Base-by-base conservation (phyloP, 2,113 vertebrate species). In the Pachycephala philippinensis region DNA sequence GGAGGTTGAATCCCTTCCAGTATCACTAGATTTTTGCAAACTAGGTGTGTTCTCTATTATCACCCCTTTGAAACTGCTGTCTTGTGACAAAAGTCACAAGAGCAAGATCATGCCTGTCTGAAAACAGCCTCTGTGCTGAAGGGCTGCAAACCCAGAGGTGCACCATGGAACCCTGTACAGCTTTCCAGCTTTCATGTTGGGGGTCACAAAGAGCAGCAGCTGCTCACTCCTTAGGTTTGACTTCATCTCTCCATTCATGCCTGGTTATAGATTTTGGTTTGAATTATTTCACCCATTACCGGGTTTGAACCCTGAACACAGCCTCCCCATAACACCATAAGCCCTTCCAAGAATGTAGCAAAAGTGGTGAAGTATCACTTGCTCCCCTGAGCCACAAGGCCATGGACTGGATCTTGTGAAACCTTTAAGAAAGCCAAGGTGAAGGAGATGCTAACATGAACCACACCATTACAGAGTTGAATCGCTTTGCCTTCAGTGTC, bases 151-250 rank as follows among this genome's bases (percentile, higher is more conserved):
- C 26, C 26, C 49, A 70, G 17, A 57, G 45, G 42, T 13, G n/a
- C 31, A n/a, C 27, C 3, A 2, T 2, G 13, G 22, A 79, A 7
- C 33, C 23, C 30, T 1, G 1, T 9, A 35, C 12, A 72, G n/a
- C 39, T 56, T 74, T 76, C 39, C 50, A 65, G 20, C 17, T 40
- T 89, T 72, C 47, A 74, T 2, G 2, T 0, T 47, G 69, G 3
- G 21, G 10, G 16, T 60, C 54, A 68, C 24, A 68, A 63, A 69
- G 30, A 77, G n/a, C 50, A 78, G 56, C 49, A 81, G 54, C 89
- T 77, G 37, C 68, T 70, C 45, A 35, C 23, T 50, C 5, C 26
- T 71, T 11, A 35, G 10, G 12, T 49, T 42, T 56, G 54, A 16
- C 33, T 42, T 81, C 42, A 27, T 30, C 42, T 81, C 79, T 59